Evolutionary conservation across 2,797 vertebrate species (phyloP).

Genomic region (Pagetopsis macropterus): DNA sequence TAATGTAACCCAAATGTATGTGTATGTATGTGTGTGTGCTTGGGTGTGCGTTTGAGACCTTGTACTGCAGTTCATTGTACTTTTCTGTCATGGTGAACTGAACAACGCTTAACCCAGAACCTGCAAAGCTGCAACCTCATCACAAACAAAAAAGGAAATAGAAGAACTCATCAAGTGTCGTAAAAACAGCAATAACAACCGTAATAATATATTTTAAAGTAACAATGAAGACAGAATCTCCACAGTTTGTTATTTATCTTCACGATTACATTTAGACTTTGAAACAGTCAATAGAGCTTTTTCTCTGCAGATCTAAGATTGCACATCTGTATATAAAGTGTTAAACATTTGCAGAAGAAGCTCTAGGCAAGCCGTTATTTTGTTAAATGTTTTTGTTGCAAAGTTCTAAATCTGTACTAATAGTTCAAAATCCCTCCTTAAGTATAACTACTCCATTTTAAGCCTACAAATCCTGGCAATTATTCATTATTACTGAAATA

Average conservation of each 20-base stretch:
- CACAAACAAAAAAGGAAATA: background rate
- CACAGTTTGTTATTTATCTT: conserved; percentile 18
- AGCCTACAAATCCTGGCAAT: background rate
- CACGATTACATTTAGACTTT: conserved; percentile 40
- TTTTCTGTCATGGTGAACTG: conserved; percentile 61
- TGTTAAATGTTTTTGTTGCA: conserved; percentile 20
- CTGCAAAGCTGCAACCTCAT: conserved; percentile 18
- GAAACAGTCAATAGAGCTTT: conserved; percentile 42
- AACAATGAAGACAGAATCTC: conserved; percentile 13
- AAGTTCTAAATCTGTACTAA: conserved; percentile 20
- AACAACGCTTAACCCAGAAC: conserved; percentile 55
- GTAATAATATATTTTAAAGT: conserved; percentile 28
- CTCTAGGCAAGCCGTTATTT: conserved; percentile 17
- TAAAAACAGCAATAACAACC: conserved; percentile 52
- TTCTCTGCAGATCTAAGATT: conserved; percentile 27
- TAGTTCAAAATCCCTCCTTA: conserved; percentile 12
- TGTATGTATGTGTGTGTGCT: conserved; percentile 13
- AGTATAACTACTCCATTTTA: background rate
- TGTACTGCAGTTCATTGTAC: conserved; percentile 49
- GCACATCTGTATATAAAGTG: conserved; percentile 22
- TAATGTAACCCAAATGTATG: conserved; percentile 32
- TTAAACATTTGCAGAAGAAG: conserved; percentile 21
- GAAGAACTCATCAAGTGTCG: conserved; percentile 7
- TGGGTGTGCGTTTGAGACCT: conserved; percentile 25
- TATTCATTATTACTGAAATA: background rate